Evolutionary conservation across 2,888 invertebrate species (phyloP).

Genomic region (Myopa testacea): DNA sequence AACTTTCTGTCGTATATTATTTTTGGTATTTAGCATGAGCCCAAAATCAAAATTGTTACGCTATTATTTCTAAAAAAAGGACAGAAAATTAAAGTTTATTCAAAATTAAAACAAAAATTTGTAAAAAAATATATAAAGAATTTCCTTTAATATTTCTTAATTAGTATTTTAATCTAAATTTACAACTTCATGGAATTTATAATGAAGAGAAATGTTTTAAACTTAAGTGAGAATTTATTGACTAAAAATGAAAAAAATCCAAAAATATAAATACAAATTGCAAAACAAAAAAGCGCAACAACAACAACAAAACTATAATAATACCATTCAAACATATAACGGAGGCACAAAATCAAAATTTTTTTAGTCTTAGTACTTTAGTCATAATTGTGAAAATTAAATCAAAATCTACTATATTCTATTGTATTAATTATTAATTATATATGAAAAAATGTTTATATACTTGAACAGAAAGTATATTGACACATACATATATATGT

Average conservation of each 20-base stretch:
- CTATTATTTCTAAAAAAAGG: constrained; percentile 8
- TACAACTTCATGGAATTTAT: constrained; percentile 46
- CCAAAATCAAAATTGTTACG: constrained; percentile 50
- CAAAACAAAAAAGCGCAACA: constrained; percentile 26
- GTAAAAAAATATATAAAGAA: constrained; percentile 22
- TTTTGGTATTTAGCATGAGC: constrained; percentile 44
- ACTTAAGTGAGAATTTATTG: constrained; percentile 16
- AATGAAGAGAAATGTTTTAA: background rate
- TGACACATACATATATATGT: constrained; percentile 4
- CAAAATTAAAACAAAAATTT: constrained; percentile 29
- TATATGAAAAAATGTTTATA: background rate
- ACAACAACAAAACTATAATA: constrained; percentile 43
- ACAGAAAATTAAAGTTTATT: constrained; percentile 23
- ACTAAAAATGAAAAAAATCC: constrained; percentile 1
- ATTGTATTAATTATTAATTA: constrained; percentile 31
- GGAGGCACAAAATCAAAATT: constrained; percentile 59
- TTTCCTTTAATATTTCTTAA: constrained; percentile 42
- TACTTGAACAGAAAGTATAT: constrained; percentile 29
- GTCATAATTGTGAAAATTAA: constrained; percentile 45
- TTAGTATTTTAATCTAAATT: constrained; percentile 45
- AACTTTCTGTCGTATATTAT: too few species aligned
- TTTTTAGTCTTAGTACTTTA: constrained; percentile 50
- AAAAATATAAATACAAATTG: constrained; percentile 14
- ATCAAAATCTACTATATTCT: constrained; percentile 41
- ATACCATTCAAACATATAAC: constrained; percentile 45